phyloP scores from a whole-genome alignment of 2,888 invertebrate species.

The Cheilosia variabilis region DNA sequence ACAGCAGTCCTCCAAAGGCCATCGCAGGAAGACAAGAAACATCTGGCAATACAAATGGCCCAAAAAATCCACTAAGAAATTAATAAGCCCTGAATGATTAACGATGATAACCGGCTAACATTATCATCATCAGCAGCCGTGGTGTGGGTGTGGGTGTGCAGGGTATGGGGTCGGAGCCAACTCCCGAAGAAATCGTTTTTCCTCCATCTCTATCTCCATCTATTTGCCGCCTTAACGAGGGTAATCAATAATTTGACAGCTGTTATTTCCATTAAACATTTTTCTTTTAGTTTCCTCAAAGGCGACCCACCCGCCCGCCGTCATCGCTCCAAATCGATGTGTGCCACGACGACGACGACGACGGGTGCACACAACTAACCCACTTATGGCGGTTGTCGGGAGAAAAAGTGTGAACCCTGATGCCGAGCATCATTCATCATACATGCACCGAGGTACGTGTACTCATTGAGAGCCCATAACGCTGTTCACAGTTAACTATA shows the following conservation, averaged over 20 bases:
- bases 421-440: slow-evolving; percentile 71
- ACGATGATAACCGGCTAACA: slow-evolving; percentile 74
- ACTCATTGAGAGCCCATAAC: slow-evolving; percentile 63
- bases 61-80: slow-evolving; percentile 72
- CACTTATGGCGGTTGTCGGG: slow-evolving; percentile 47
- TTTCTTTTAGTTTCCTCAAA: slow-evolving; percentile 53
- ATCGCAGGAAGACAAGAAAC: slow-evolving; percentile 62
- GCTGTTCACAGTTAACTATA: slow-evolving; percentile 73
- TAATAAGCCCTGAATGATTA: slow-evolving; percentile 76
- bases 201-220: slow-evolving; percentile 6
- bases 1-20: slow-evolving; percentile 51
- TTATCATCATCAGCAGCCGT: slow-evolving; percentile 60
- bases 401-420: slow-evolving; percentile 30
- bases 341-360: neutral
- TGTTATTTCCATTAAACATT: slow-evolving; percentile 76
- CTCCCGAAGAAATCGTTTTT: slow-evolving; percentile 44
- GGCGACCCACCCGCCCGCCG: slow-evolving; percentile 12
- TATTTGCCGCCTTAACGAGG: slow-evolving; percentile 38
- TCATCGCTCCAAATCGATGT: slow-evolving; percentile 60
- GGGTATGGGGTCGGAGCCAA: slow-evolving; percentile 3
- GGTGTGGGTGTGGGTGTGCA: neutral
- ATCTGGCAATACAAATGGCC: slow-evolving; percentile 75
- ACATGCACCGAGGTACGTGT: slow-evolving; percentile 59
- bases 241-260: slow-evolving; percentile 77
- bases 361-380: slow-evolving; percentile 55